Percentiles rank a stretch among this genome's conserved stretches.
Conservation (phyloP, 2,113 vertebrate species). For the Poeciliopsis prolifica region DNA sequence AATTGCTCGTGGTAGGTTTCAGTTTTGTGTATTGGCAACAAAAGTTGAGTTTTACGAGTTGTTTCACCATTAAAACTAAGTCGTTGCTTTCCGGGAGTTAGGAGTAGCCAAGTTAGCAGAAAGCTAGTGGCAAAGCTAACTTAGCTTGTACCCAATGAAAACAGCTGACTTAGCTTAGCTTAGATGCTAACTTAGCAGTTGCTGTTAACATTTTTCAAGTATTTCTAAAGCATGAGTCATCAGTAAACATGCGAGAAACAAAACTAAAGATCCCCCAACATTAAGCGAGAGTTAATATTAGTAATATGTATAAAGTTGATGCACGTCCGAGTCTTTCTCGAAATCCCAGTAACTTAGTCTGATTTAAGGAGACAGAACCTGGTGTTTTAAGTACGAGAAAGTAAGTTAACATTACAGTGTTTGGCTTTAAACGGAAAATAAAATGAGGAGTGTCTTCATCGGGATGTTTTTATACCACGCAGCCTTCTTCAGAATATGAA, state of each 20-base stretch:
- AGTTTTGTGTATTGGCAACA: neutral
- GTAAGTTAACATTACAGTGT: neutral
- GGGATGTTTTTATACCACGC: too few species aligned
- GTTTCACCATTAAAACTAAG: neutral
- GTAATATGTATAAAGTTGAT: neutral
- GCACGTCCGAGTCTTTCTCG: neutral
- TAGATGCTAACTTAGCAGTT: conserved; percentile 2
- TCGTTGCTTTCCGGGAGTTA: neutral
- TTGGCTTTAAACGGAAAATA: neutral
- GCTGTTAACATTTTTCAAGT: neutral
- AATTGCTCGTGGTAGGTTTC: conserved; percentile 39
- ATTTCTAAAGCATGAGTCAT: neutral
- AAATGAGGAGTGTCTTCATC: neutral
- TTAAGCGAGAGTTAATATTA: too few species aligned
- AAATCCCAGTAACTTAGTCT: neutral
- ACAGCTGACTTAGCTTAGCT: conserved; percentile 20
- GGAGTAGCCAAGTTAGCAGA: conserved; percentile 34
- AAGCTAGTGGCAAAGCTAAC: conserved; percentile 37
- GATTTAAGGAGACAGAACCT: neutral
- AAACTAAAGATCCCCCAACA: neutral
- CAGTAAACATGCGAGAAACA: neutral
- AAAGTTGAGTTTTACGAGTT: neutral
- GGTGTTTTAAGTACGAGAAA: neutral
- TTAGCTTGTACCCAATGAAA: neutral
- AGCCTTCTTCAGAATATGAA: too few species aligned